Conservation (phyloP, 2,888 invertebrate genomes). For the Listrodromus nycthemerus region DNA sequence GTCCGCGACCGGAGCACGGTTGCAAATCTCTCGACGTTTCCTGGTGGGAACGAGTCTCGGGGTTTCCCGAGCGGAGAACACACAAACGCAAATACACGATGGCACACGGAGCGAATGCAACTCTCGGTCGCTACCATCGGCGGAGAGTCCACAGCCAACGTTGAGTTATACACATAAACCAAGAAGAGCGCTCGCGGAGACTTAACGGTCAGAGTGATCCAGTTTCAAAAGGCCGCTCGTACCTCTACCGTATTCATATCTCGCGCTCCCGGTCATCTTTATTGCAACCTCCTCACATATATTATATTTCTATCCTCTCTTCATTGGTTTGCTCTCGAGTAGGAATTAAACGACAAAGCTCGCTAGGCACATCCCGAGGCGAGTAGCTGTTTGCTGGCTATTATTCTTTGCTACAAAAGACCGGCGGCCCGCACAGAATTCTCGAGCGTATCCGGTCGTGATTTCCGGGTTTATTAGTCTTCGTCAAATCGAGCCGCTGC, state of each 20-base stretch:
- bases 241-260: constrained; percentile 38
- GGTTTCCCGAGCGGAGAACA: constrained; percentile 54
- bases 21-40: constrained; percentile 75
- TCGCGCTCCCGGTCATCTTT: constrained; percentile 31
- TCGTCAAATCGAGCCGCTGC: constrained; percentile 40
- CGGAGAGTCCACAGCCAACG: constrained; percentile 13
- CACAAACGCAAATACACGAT: neutral
- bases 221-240: constrained; percentile 51
- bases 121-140: constrained; percentile 50
- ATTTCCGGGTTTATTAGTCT: constrained; percentile 57
- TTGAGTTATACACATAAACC: constrained; percentile 11
- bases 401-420: constrained; percentile 31
- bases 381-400: constrained; percentile 38
- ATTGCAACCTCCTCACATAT: constrained; percentile 6
- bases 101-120: constrained; percentile 34
- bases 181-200: constrained; percentile 33
- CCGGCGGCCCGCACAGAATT: constrained; percentile 38
- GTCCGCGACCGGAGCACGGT: constrained; percentile 66
- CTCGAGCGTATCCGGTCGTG: constrained; percentile 42
- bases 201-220: constrained; percentile 55
- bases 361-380: constrained; percentile 23
- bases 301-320: constrained; percentile 17
- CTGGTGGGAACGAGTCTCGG: constrained; percentile 68
- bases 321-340: neutral
- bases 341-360: constrained; percentile 25